Evolutionary conservation across 2,113 vertebrate species (phyloP), one percentile per base, ranked within the genome.

Genomic region (Equus quagga): DNA sequence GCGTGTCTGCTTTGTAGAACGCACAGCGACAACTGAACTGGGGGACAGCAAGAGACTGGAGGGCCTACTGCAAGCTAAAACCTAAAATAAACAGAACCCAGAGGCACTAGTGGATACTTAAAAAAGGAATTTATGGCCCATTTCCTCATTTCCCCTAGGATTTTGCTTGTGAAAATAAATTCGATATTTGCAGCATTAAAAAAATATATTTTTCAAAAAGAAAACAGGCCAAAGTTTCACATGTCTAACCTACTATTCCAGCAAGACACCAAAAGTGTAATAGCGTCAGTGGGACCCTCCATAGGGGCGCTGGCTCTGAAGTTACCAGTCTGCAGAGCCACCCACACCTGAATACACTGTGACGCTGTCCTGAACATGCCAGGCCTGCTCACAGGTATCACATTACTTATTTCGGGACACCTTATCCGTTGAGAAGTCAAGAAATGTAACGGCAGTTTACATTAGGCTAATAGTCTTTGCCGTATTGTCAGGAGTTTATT

Each of bases 111-210:
- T 67, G 94, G 86, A 86, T 80, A 96, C 72, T 97, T 92, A 31
- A 91, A 96, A 98, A 91, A 97, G 82, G 96, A 94, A 97, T 95
- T 97, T 97, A 97, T 84, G 51, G 87, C 73, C 86, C 73, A 93
- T 94, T 97, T 96, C 96, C 91, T 97, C 82, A 98, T 97, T 97
- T 90, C 82, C 82, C 96, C 65, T 11, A 94, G 94, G 96, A 97
- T 92, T 97, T 97, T 70, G 58, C 89, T 93, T 96, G 79, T 88
- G 94, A 98, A 98, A 96, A 97, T 96, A 97, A 95, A 97, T 90
- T 92, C 7, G 51, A 94, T 97, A 96, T 97, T 97, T 98, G 84
- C 54, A 72, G 70, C 65, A 96, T 96, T 95, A 78, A 91, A 97
- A 94, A 76, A 96, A 84, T 36, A 82, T 79, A 44, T 65, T 96